A percentile compares a stretch with the other conserved stretches of the same genome.
phyloP scores from a whole-genome alignment of 2,113 vertebrate genomes.

The Indri indri region DNA sequence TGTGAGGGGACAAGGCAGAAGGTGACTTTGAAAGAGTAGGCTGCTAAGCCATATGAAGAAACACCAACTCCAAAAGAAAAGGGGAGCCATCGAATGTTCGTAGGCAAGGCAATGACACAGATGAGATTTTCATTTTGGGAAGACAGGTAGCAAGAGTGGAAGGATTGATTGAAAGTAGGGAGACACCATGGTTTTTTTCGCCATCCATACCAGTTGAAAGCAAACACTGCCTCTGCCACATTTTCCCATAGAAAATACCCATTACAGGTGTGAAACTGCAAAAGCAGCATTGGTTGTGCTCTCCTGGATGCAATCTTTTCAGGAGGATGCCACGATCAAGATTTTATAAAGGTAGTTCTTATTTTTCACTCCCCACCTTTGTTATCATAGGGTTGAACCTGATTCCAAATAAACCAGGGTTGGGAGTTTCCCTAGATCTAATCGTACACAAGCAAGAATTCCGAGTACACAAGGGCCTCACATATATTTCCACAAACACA shows the following conservation, averaged over 20 bases:
- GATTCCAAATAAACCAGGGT: neutral
- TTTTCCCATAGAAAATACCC: neutral
- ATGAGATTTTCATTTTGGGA: slow-evolving; percentile 24
- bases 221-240: neutral
- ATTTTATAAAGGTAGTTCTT: slow-evolving; percentile 22
- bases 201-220: neutral
- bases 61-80: slow-evolving; percentile 36
- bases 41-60: neutral
- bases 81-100: neutral
- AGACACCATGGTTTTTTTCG: neutral
- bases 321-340: neutral
- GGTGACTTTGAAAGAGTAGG: neutral
- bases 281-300: slow-evolving; percentile 26
- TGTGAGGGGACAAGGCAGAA: neutral
- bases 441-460: neutral
- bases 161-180: neutral
- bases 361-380: neutral
- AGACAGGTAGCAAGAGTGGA: neutral
- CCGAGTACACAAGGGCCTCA: neutral
- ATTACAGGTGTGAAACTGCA: slow-evolving; percentile 43
- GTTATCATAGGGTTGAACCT: neutral
- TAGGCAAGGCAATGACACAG: neutral
- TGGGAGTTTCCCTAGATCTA: neutral
- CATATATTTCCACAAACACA: slow-evolving; percentile 24
- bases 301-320: slow-evolving; percentile 36